phyloP scores from a whole-genome alignment of 2,113 vertebrate genomes.

The Perca flavescens region DNA sequence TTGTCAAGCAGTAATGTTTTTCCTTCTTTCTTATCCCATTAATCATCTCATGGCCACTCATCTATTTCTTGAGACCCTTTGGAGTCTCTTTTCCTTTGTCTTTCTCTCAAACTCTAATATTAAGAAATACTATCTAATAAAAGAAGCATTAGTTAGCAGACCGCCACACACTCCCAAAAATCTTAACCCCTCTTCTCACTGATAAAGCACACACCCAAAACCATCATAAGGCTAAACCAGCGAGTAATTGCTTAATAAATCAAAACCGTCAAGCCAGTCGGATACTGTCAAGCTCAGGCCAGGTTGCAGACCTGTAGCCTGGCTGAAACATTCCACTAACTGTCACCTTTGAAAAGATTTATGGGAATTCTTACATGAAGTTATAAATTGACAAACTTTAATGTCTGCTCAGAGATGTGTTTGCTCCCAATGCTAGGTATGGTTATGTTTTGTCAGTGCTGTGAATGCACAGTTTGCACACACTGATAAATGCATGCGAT shows the following conservation, averaged over 20 bases:
- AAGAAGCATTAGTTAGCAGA: neutral
- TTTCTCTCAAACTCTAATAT: conserved; percentile 6
- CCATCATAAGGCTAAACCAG: conserved; percentile 21
- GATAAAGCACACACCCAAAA: conserved; percentile 13
- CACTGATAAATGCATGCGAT: no score
- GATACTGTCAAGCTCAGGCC: conserved; percentile 17
- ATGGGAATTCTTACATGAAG: conserved; percentile 1
- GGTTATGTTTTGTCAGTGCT: neutral
- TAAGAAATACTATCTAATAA: neutral
- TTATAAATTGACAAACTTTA: conserved; percentile 4
- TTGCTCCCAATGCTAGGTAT: neutral
- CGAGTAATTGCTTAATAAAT: conserved; percentile 50
- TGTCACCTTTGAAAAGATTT: conserved; percentile 22
- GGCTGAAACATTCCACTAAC: neutral
- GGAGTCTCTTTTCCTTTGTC: neutral
- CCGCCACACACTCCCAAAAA: neutral
- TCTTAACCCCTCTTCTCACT: conserved; percentile 9
- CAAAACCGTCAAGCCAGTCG: conserved; percentile 32
- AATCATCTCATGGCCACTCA: no score
- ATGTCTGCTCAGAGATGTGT: conserved; percentile 4
- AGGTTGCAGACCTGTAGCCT: conserved; percentile 27
- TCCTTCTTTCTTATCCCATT: no score
- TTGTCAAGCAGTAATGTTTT: no score
- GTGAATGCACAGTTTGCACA: neutral
- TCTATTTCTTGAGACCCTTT: no score